These are phyloP conservation scores for Platanista minor DNA, from an alignment of 2,113 vertebrate species.

Conservation along the genomic window DNA sequence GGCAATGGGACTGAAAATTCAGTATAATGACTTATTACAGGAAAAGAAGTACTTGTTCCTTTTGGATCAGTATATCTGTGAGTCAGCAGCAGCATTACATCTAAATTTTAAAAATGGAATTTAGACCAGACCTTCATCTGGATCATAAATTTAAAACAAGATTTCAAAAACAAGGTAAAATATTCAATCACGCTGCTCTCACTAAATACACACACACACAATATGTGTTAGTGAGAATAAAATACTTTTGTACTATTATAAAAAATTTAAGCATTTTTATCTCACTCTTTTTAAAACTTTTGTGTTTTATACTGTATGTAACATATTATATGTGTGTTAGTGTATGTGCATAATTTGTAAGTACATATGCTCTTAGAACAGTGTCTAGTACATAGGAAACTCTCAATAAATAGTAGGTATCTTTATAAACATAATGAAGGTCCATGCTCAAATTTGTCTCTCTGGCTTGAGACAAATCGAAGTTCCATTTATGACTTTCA, in stretches of 20 bases:
- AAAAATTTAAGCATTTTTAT: background rate
- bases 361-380: background rate
- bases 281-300: background rate
- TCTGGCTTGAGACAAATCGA: background rate
- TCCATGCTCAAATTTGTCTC: background rate
- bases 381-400: background rate
- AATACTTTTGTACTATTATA: background rate
- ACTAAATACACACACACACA: background rate
- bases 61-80: background rate
- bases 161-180: slow-evolving; percentile 22
- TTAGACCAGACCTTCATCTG: background rate
- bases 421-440: background rate
- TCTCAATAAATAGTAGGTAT: background rate
- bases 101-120: slow-evolving; percentile 6
- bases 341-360: background rate
- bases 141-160: slow-evolving; percentile 9
- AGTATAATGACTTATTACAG: background rate
- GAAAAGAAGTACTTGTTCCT: background rate
- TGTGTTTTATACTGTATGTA: background rate
- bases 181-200: background rate
- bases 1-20: background rate
- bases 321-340: background rate
- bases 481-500: background rate
- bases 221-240: background rate
- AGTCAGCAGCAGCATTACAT: background rate